These are phyloP conservation scores for Pelecanoides urinatrix DNA, from an alignment of 2,113 vertebrate species.

Conservation along the genomic window DNA sequence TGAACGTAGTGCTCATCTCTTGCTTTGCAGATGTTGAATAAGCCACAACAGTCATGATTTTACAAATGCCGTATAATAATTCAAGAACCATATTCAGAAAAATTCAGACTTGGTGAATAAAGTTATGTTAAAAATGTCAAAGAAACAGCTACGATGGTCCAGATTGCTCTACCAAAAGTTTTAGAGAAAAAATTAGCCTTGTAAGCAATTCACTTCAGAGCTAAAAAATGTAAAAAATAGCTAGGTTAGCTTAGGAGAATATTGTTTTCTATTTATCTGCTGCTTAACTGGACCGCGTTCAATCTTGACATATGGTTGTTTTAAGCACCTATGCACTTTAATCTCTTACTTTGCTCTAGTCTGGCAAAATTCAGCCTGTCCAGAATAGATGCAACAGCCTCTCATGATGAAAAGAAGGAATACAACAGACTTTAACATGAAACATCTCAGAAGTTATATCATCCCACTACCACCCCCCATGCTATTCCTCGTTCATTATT, in stretches of 20 bases:
- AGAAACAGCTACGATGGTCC: not conserved
- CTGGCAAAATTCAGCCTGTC: not conserved
- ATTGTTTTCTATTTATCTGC: not conserved
- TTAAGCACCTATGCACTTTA: not conserved
- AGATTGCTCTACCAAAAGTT: not conserved
- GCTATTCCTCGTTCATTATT: not conserved
- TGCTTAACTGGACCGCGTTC: not conserved
- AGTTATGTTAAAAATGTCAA: not conserved
- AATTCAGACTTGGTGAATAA: not conserved
- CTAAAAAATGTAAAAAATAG: not conserved
- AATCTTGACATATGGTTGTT: not conserved
- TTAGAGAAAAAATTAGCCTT: not conserved
- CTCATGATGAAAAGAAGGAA: not conserved
- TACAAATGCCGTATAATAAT: not conserved
- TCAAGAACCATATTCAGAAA: not conserved
- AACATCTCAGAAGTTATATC: not conserved
- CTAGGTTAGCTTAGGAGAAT: not conserved
- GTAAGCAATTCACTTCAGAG: not conserved
- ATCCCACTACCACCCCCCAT: accelerated
- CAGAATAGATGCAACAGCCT: not conserved
- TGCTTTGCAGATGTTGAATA: not conserved
- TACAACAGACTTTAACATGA: not conserved
- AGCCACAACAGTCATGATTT: accelerated
- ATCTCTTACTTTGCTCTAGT: not conserved
- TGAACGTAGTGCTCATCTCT: not conserved